phyloP scores from a whole-genome alignment of 2,888 invertebrate genomes.

The Amphipoea oculea region DNA sequence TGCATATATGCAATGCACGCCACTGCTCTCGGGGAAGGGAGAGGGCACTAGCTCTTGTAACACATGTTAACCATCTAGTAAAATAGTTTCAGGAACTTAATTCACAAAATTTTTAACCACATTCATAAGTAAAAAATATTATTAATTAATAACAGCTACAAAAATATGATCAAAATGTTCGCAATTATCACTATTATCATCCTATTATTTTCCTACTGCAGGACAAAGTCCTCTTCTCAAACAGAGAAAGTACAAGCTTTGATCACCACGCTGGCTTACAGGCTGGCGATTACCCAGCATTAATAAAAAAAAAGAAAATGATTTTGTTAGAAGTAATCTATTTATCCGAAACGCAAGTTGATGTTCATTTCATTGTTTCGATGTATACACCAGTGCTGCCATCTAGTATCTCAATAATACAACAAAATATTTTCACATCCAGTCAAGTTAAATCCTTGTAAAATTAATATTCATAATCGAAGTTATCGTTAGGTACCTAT shows the following conservation, averaged over 20 bases:
- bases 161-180: neutral
- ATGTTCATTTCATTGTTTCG: neutral
- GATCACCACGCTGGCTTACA: neutral
- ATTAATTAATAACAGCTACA: neutral
- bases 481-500: conserved; percentile 55
- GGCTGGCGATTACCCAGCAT: too few relatives aligned
- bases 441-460: conserved; percentile 50
- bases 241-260: neutral
- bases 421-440: conserved; percentile 42
- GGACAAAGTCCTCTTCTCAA: neutral
- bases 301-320: neutral
- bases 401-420: conserved; percentile 43
- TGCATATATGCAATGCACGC: too few relatives aligned
- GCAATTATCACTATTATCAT: neutral
- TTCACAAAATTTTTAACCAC: too few relatives aligned
- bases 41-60: too few relatives aligned
- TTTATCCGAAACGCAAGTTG: neutral
- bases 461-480: conserved; percentile 64
- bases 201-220: neutral
- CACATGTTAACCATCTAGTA: too few relatives aligned
- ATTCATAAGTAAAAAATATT: too few relatives aligned
- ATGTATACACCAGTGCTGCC: conserved; percentile 50
- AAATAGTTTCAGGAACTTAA: too few relatives aligned
- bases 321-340: neutral
- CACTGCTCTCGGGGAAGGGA: too few relatives aligned